Evolutionary conservation across 2,888 invertebrate species (phyloP), one percentile per base, ranked within the genome.

Genomic region (Miltochrista miniata): DNA sequence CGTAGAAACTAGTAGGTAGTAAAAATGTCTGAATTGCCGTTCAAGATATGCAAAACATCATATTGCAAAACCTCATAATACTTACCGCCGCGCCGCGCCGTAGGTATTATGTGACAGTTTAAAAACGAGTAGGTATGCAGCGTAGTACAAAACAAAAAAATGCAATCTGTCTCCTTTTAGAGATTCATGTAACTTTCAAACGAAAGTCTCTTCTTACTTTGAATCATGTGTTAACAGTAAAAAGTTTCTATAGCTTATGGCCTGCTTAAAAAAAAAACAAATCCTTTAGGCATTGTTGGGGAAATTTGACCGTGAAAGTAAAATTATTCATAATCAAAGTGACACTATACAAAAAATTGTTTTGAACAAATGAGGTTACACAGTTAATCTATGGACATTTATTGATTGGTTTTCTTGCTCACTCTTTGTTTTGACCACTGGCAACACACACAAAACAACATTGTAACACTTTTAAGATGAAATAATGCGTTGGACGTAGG

Each of bases 201-300:
- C 11, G 51, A 41, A 54, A 63, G 50, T 39, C 18, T 24, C 5
- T 24, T 4, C 2, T 24, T 24, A 24, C 18, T 42, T 49, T 45
- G 45, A 48, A 29, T 45, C 33, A 51, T 13, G 45, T 47, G 47
- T 12, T 48, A 51, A 52, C 56, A 49, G 41, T 7, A 24, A 2
- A 24, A 24, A 29, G 14, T 51, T 56, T 49, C 30, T 53, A 57
- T 51, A 53, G 36, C 33, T 45, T 39, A 24, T 41, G 10, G 38
- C 30, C 49, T 56, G 30, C 30, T 43, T 54, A 52, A 48, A 13
- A 52, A 57, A 52, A 48, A 13, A 52, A 47, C 24, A 36, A 52
- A 45, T 48, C 44, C 44, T 52, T 45, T 48, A 29, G n/a, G 7
- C 35, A 36, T 30, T 45, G 36, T 45, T 42, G 13, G 35, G 46